Base-by-base conservation (phyloP, 1,140 invertebrate species). In the Augochlora pura region DNA sequence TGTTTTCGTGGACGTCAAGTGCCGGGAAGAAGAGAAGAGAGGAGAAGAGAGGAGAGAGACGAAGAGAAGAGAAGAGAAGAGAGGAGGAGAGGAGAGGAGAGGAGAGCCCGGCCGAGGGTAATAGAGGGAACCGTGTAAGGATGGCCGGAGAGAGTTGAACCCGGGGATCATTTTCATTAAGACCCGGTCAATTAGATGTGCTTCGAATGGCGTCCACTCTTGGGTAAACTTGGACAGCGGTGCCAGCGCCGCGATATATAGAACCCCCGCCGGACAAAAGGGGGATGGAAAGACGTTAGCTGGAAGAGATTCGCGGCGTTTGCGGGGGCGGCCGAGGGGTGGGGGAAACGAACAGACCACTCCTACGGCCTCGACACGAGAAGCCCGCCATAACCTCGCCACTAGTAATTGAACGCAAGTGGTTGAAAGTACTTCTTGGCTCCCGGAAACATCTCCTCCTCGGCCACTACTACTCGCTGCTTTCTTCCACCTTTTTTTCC, bases 381-480 rank as follows among this genome's bases (percentile, higher is more conserved):
- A 87, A 87, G 80, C 83, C 83, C 80, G 69, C 82, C 81, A 88
- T 90, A 89, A 89, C 87, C 88, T 88, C 88, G 87, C 78, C 82
- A 86, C 82, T 89, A 87, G 88, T 90, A 89, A 90, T 89, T 88
- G 88, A 89, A 89, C 87, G 88, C 87, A 90, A 90, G 88, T 90
- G 88, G 88, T 90, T 89, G 87, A 90, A 89, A 89, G 88, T 89
- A 89, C 88, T 90, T 88, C 85, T 88, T 85, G 83, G 83, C 83
- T 88, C 86, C 88, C 77, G 84, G 84, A 88, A 90, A 75, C 83
- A 80, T 85, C 85, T 86, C 78, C 67, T 80, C 71, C 63, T 82
- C 76, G 57, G 68, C 75, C 72, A 77, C 70, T 63, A 67, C 69
- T 57, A 57, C 60, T 38, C 38, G 38, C 27, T 69, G 79, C 66